A percentile compares a stretch with the other conserved stretches of the same genome.
These are phyloP conservation scores for Anableps anableps DNA, from an alignment of 2,797 vertebrate species.

Conservation along the genomic window DNA sequence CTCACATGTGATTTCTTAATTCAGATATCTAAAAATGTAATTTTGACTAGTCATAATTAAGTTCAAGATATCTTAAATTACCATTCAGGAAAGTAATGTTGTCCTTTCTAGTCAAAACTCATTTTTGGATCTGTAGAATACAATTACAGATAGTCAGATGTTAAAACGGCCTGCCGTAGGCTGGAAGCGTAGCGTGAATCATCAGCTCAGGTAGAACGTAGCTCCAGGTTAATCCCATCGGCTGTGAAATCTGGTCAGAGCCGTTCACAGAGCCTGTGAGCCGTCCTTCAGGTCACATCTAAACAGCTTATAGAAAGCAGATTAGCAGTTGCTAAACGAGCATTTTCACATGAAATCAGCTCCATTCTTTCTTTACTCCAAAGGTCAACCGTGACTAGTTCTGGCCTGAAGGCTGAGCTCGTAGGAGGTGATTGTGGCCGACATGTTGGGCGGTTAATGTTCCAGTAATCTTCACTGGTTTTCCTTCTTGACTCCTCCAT, in stretches of 20 bases:
- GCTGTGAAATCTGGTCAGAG: neutral
- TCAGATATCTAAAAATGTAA: neutral
- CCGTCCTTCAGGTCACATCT: no score
- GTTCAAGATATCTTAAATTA: neutral
- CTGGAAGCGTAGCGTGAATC: slow-evolving; percentile 34
- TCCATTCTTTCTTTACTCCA: slow-evolving; percentile 3
- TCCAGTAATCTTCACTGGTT: neutral
- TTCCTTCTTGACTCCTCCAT: no score
- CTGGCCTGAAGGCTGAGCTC: neutral
- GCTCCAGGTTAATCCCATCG: neutral
- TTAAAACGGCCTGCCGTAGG: no score
- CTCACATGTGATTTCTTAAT: no score
- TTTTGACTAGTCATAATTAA: no score
- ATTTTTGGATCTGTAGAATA: no score
- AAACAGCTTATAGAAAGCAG: no score
- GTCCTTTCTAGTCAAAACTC: no score
- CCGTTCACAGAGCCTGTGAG: neutral
- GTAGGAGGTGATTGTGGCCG: neutral
- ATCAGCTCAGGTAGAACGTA: slow-evolving; percentile 18
- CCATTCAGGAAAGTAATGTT: no score
- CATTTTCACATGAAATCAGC: slow-evolving; percentile 18
- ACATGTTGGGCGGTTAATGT: neutral
- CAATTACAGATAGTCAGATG: no score
- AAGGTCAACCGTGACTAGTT: neutral
- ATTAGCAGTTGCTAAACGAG: no score